phyloP scores from a whole-genome alignment of 2,888 invertebrate genomes.

The Sisyra terminalis region DNA sequence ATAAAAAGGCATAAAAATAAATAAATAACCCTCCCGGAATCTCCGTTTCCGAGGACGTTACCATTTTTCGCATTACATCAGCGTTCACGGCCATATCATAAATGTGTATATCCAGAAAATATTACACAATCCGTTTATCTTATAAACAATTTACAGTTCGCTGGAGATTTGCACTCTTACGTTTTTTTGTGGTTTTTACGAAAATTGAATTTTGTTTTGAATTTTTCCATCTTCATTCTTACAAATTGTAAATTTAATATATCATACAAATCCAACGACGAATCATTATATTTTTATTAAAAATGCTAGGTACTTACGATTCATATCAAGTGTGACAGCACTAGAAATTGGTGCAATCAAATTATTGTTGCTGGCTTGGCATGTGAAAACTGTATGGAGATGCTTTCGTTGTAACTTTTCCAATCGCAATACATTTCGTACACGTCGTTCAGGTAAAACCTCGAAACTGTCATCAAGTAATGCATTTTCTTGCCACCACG shows the following conservation, averaged over 20 bases:
- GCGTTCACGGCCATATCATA: too few relatives aligned
- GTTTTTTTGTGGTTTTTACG: too few relatives aligned
- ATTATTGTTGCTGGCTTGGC: conserved; percentile 57
- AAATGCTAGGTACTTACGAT: conserved; percentile 39
- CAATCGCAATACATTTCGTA: conserved; percentile 51
- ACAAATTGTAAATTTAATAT: neutral
- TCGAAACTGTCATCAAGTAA: conserved; percentile 54
- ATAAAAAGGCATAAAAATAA: too few relatives aligned
- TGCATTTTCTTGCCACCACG: conserved; percentile 63
- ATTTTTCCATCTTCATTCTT: neutral
- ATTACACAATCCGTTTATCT: too few relatives aligned
- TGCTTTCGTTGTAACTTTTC: conserved; percentile 51
- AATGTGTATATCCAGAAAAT: too few relatives aligned
- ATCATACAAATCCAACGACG: neutral
- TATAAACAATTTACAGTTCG: too few relatives aligned
- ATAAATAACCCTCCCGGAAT: too few relatives aligned
- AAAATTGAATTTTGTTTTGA: too few relatives aligned
- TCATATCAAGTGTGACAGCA: conserved; percentile 50
- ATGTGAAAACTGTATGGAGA: conserved; percentile 47
- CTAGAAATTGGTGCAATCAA: conserved; percentile 49
- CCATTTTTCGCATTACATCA: too few relatives aligned
- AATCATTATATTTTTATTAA: conserved; percentile 1
- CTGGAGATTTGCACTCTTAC: too few relatives aligned
- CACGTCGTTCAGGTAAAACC: conserved; percentile 43
- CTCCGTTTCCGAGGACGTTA: too few relatives aligned